Evolutionary conservation across 2,113 vertebrate species (phyloP), one percentile per base, ranked within the genome.

Genomic region (Caranx melampygus): DNA sequence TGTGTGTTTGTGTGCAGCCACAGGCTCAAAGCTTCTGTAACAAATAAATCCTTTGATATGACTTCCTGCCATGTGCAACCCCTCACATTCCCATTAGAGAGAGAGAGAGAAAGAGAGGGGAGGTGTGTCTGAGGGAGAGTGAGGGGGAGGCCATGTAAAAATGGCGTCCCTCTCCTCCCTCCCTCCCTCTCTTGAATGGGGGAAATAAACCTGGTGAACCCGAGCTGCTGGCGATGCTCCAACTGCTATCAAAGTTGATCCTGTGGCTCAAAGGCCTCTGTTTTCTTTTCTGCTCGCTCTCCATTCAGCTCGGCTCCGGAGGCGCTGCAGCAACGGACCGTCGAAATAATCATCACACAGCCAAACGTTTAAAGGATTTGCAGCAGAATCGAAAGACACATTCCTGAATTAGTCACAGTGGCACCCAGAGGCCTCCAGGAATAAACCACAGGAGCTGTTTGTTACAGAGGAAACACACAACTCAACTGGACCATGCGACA

Each of bases 211-310:
- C 52, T 81, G 0, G 14, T 89, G 88, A 92, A 83, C 91, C 34
- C 35, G 18, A 37, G 52, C 59, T 2, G 65, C 69, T 91, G 91
- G 87, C 84, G 0, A 7, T 4, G 1, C 16, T 79, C 88, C 89
- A 89, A 81, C 73, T 88, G 79, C 68, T 79, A 63, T 83, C 86
- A 91, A 77, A 88, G 90, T 87, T 89, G 77, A 88, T 76, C 70
- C 83, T 72, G 45, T 59, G 74, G 83, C 74, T 86, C 71, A 85
- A 82, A 84, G 82, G 79, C 49, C 61, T 86, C 61, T 86, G 75
- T 87, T 85, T 86, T 81, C 73, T 72, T 74, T 64, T 62, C 68
- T 74, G 84, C 49, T 57, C 68, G 3, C 72, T 64, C 81, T 44
- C 61, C 74, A 20, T 44, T 72, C 67, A 64, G 61, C 71, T 18